A percentile compares a stretch with the other conserved stretches of the same genome.
phyloP scores from a whole-genome alignment of 1,140 invertebrate genomes.

The Ceratina japonica region DNA sequence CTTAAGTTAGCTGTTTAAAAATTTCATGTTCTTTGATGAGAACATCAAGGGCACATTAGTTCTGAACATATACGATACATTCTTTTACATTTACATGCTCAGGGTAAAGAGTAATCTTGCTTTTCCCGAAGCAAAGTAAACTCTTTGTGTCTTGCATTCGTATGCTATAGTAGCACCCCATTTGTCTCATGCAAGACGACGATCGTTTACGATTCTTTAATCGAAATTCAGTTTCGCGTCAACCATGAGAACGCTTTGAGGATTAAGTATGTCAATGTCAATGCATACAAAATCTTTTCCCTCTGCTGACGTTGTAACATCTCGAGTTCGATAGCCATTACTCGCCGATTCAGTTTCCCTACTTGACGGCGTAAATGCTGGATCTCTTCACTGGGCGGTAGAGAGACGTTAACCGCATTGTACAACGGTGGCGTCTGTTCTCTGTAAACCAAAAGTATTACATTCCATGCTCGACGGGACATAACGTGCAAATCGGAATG shows the following conservation, averaged over 20 bases:
- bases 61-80: slow-evolving; percentile 43
- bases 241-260: slow-evolving; percentile 92
- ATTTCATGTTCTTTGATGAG: slow-evolving; percentile 17
- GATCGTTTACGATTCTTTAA: neutral
- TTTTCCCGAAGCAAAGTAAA: slow-evolving; percentile 32
- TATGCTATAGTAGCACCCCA: slow-evolving; percentile 33
- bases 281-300: slow-evolving; percentile 89
- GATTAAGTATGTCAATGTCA: slow-evolving; percentile 90
- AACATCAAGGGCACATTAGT: neutral
- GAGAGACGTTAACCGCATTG: slow-evolving; percentile 81
- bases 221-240: slow-evolving; percentile 80
- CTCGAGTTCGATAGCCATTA: slow-evolving; percentile 91
- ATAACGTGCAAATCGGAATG: slow-evolving; percentile 10
- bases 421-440: slow-evolving; percentile 84
- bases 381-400: slow-evolving; percentile 88
- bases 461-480: neutral
- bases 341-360: slow-evolving; percentile 90
- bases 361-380: slow-evolving; percentile 90
- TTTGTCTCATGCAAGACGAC: slow-evolving; percentile 25
- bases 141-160: slow-evolving; percentile 2
- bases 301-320: slow-evolving; percentile 88
- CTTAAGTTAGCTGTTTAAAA: slow-evolving; percentile 14
- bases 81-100: slow-evolving; percentile 3
- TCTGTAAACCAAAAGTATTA: slow-evolving; percentile 72
- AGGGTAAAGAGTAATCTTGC: slow-evolving; percentile 47